Conservation (phyloP, 2,797 vertebrate genomes). For the Sphenopsis melanotis region DNA sequence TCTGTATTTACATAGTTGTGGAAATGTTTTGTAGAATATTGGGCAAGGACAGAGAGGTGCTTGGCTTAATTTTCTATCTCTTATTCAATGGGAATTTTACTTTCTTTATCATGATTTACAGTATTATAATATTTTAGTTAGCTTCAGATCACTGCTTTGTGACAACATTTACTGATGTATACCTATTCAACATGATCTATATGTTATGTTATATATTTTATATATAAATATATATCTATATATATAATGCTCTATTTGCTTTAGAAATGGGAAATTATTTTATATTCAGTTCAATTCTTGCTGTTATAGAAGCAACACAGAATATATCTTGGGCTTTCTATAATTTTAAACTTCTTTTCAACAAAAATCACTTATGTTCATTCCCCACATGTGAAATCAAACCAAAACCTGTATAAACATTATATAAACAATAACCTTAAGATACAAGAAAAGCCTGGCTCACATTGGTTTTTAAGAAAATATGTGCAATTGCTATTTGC, state of each 20-base stretch:
- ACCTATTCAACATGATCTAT: fast-evolving
- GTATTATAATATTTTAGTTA: neutral
- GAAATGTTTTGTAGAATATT: neutral
- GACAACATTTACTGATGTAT: neutral
- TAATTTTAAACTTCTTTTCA: neutral
- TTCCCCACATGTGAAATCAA: neutral
- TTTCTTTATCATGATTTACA: neutral
- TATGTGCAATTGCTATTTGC: neutral
- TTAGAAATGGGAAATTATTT: neutral
- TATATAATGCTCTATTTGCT: neutral
- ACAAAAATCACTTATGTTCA: neutral
- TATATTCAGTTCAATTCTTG: neutral
- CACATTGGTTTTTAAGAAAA: neutral
- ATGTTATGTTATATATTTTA: neutral
- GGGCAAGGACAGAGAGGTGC: neutral
- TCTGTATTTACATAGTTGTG: neutral
- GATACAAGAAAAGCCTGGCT: neutral
- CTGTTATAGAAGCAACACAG: neutral
- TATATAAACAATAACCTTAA: neutral
- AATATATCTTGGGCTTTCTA: neutral
- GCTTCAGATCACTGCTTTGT: neutral
- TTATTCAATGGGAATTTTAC: neutral
- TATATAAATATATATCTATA: neutral
- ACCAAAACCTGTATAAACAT: neutral
- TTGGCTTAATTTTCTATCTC: neutral